Conservation (phyloP, 2,113 vertebrate genomes). For the Scolopax mira region DNA sequence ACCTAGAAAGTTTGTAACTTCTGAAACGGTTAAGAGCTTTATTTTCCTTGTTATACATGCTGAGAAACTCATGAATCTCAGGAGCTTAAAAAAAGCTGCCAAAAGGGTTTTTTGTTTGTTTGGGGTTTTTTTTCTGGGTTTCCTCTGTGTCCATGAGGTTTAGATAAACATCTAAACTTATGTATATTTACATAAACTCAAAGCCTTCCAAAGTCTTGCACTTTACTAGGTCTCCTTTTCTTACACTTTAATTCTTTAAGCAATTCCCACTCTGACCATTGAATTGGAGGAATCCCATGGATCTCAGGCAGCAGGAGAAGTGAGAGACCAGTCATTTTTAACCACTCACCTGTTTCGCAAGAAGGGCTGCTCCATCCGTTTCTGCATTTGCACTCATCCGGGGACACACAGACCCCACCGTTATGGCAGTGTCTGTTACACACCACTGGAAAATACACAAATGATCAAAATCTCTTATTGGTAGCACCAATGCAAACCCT, state of each 20-base stretch:
- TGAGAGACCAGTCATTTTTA: not conserved
- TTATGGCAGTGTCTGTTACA: constrained; percentile 83
- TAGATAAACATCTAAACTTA: not conserved
- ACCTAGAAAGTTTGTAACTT: not conserved
- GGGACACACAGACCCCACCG: constrained; percentile 74
- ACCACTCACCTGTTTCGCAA: constrained; percentile 75
- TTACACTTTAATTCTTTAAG: not conserved
- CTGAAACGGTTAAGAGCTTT: not conserved
- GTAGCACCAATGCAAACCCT: not conserved
- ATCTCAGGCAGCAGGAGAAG: not conserved
- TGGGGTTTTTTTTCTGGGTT: not conserved
- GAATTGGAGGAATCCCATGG: accelerated
- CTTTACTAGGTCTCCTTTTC: not conserved
- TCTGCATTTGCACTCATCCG: constrained; percentile 76
- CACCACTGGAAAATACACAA: constrained; percentile 69
- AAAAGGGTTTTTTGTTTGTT: not conserved
- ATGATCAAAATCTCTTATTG: not conserved
- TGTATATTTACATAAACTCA: not conserved
- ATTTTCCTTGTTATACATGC: not conserved
- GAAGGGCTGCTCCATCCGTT: constrained; percentile 79
- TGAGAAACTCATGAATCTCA: not conserved
- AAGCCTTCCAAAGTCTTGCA: not conserved
- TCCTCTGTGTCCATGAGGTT: not conserved
- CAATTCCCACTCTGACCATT: accelerated
- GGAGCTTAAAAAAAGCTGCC: not conserved